A percentile compares a stretch with the other conserved stretches of the same genome.
phyloP scores from a whole-genome alignment of 1,140 invertebrate species.

The Bombus confusus region DNA sequence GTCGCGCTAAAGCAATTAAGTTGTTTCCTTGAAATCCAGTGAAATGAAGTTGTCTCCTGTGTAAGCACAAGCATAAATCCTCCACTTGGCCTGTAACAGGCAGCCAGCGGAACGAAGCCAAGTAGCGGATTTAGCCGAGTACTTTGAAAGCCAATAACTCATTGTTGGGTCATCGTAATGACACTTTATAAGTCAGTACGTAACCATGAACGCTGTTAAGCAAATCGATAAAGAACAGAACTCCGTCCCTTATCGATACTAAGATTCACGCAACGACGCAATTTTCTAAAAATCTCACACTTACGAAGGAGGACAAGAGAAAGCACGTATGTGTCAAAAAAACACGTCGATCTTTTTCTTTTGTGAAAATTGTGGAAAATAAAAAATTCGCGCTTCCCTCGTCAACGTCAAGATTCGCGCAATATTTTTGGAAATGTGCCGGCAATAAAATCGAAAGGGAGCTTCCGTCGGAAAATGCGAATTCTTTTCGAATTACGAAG shows the following conservation, averaged over 20 bases:
- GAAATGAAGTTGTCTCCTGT: constrained; percentile 51
- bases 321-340: too few relatives aligned
- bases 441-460: too few relatives aligned
- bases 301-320: too few relatives aligned
- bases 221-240: constrained; percentile 24
- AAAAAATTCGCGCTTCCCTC: too few relatives aligned
- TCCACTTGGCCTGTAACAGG: constrained; percentile 73
- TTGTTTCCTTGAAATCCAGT: constrained; percentile 50
- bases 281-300: neutral
- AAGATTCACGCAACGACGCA: too few relatives aligned
- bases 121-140: constrained; percentile 75
- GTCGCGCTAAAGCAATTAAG: constrained; percentile 51
- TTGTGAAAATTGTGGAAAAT: too few relatives aligned
- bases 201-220: constrained; percentile 45
- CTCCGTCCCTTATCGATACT: neutral
- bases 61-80: constrained; percentile 67
- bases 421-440: too few relatives aligned
- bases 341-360: too few relatives aligned
- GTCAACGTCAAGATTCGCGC: too few relatives aligned
- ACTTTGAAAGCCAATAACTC: constrained; percentile 81
- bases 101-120: constrained; percentile 74
- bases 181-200: constrained; percentile 70
- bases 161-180: constrained; percentile 78
- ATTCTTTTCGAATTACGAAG: too few relatives aligned
- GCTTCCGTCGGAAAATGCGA: too few relatives aligned